These are phyloP conservation scores for Plectropomus leopardus DNA, from an alignment of 2,113 vertebrate genomes.

Conservation along the genomic window DNA sequence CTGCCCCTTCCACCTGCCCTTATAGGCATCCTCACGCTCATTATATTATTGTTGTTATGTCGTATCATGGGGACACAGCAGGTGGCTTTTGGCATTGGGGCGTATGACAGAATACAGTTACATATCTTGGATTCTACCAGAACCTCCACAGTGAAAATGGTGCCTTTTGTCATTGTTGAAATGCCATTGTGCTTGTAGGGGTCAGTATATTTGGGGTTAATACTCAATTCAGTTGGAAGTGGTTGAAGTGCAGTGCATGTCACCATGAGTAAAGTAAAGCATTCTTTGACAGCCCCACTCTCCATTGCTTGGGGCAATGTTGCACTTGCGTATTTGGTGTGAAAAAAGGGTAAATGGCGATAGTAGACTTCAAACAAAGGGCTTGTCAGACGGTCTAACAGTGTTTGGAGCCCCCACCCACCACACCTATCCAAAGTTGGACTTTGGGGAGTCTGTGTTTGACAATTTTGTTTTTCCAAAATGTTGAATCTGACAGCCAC, in stretches of 20 bases:
- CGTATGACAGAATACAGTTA: background rate
- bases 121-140: background rate
- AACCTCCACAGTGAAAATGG: slow-evolving; percentile 2
- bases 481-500: too few species aligned
- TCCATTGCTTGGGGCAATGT: background rate
- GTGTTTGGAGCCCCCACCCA: too few species aligned
- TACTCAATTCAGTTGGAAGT: slow-evolving; percentile 18
- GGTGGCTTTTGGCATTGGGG: too few species aligned
- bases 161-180: background rate
- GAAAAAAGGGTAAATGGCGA: background rate
- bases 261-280: background rate
- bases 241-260: background rate
- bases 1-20: too few species aligned
- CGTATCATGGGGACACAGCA: too few species aligned
- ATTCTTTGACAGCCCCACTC: background rate
- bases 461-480: too few species aligned
- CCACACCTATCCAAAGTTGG: too few species aligned
- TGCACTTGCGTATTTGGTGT: background rate
- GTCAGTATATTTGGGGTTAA: slow-evolving; percentile 9
- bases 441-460: too few species aligned
- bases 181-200: background rate
- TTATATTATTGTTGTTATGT: too few species aligned
- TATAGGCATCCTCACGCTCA: too few species aligned
- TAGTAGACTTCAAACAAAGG: slow-evolving; percentile 3
- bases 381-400: background rate